Evolutionary conservation across 1,140 invertebrate species (phyloP).

Genomic region (Drosophila asahinai): DNA sequence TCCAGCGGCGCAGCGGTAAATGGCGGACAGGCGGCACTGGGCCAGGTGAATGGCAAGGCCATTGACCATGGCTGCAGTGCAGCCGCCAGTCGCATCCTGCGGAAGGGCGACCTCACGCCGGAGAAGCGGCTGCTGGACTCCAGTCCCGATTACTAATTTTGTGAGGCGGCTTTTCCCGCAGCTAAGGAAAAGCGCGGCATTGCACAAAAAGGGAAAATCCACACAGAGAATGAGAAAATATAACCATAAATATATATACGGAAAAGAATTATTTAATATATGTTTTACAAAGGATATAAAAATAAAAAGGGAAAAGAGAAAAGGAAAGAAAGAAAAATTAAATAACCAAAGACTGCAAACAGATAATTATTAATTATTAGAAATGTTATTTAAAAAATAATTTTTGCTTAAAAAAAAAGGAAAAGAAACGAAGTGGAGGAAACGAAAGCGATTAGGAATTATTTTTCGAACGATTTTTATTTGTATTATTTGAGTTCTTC

Average conservation of each 20-base stretch:
- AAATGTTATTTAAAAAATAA: conserved; percentile 85
- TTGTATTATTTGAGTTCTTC: conserved; percentile 41
- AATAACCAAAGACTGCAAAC: conserved; percentile 86
- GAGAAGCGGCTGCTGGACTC: conserved; percentile 87
- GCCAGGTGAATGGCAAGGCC: conserved; percentile 58
- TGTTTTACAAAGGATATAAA: conserved; percentile 51
- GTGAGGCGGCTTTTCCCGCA: conserved; percentile 63
- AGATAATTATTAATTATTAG: conserved; percentile 86
- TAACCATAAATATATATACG: conserved; percentile 54
- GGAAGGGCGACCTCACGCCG: conserved; percentile 85
- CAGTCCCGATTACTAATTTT: conserved; percentile 85
- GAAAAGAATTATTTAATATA: conserved; percentile 57
- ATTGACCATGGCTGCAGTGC: conserved; percentile 77
- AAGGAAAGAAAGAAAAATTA: conserved; percentile 71
- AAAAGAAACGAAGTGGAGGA: conserved; percentile 14
- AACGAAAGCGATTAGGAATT: conserved; percentile 42
- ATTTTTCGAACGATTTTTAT: conserved; percentile 55
- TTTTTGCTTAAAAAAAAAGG: conserved; percentile 72
- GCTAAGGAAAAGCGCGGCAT: conserved; percentile 50
- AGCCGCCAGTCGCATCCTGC: conserved; percentile 76
- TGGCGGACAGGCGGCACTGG: conserved; percentile 9
- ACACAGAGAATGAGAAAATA: conserved; percentile 6
- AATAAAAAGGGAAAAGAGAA: conserved; percentile 38
- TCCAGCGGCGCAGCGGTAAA: conserved; percentile 8
- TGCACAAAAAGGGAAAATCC: conserved; percentile 15